Evolutionary conservation across 2,797 vertebrate genomes (phyloP).

Genomic region (Emys orbicularis): DNA sequence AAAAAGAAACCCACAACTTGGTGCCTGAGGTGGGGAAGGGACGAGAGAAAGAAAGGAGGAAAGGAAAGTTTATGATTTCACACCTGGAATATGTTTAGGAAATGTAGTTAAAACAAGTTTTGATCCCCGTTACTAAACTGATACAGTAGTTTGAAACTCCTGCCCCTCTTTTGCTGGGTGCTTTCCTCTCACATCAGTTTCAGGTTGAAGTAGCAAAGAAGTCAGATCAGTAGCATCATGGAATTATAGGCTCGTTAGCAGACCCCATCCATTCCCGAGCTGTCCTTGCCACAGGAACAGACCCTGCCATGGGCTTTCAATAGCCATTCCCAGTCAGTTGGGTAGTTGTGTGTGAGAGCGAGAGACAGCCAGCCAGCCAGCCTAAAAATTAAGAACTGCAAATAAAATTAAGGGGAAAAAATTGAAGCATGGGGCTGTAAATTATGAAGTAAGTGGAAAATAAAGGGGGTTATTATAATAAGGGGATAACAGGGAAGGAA

Average conservation of each 20-base stretch:
- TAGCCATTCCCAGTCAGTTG: neutral
- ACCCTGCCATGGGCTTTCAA: neutral
- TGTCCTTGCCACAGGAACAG: fast-evolving
- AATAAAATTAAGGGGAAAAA: neutral
- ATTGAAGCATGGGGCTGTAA: fast-evolving
- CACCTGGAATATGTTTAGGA: slow-evolving; percentile 68
- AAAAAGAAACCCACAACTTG: neutral
- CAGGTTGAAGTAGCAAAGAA: neutral
- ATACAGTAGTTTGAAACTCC: neutral
- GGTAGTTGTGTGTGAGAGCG: neutral
- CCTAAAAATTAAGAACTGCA: neutral
- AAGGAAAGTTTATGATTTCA: slow-evolving; percentile 39
- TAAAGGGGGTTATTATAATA: neutral
- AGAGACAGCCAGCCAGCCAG: neutral
- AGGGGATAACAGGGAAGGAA: neutral
- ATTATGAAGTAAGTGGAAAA: neutral
- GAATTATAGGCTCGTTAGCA: neutral
- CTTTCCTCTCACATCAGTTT: fast-evolving
- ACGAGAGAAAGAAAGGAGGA: slow-evolving; percentile 10
- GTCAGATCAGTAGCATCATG: fast-evolving
- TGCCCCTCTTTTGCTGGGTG: fast-evolving
- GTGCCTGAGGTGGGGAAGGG: neutral
- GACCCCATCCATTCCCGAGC: fast-evolving
- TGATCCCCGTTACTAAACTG: slow-evolving; percentile 57
- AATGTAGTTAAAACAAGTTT: slow-evolving; percentile 31